Evolutionary conservation across 1,140 invertebrate genomes (phyloP).

Genomic region (Drosophila jambulina): DNA sequence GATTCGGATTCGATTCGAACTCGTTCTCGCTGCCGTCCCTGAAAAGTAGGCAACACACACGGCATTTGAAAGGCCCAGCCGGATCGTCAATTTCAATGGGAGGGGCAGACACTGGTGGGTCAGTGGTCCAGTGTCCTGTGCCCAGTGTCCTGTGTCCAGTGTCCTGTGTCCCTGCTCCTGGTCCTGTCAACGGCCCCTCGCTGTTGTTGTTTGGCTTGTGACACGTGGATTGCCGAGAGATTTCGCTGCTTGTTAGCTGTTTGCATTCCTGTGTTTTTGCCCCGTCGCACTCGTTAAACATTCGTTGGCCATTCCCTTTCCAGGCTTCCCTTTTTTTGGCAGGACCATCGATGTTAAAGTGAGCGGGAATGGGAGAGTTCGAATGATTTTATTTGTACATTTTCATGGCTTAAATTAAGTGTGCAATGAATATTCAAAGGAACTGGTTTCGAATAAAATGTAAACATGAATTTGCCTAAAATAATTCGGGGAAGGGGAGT

Average conservation of each 20-base stretch:
- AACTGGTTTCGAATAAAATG: background rate
- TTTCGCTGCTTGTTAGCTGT: constrained; percentile 26
- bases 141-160: constrained; percentile 4
- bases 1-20: constrained; percentile 13
- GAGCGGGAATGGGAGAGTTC: background rate
- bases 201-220: constrained; percentile 40
- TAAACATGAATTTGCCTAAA: too few species aligned
- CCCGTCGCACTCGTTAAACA: constrained; percentile 21
- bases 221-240: constrained; percentile 41
- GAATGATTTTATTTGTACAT: background rate
- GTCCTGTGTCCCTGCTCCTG: constrained; percentile 4
- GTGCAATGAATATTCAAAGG: background rate
- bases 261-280: constrained; percentile 24
- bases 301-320: constrained; percentile 17
- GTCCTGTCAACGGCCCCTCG: constrained; percentile 21
- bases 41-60: constrained; percentile 21
- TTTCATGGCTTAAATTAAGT: background rate
- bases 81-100: constrained; percentile 25
- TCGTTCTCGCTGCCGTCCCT: background rate
- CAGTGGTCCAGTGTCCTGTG: constrained; percentile 2
- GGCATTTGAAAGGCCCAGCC: constrained; percentile 10
- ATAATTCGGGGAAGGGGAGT: too few species aligned
- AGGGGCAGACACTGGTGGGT: constrained; percentile 4
- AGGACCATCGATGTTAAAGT: background rate
- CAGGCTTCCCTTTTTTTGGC: background rate